Evolutionary conservation across 2,113 vertebrate species (phyloP), one percentile per base, ranked within the genome.

Genomic region (Gymnarchus niloticus): DNA sequence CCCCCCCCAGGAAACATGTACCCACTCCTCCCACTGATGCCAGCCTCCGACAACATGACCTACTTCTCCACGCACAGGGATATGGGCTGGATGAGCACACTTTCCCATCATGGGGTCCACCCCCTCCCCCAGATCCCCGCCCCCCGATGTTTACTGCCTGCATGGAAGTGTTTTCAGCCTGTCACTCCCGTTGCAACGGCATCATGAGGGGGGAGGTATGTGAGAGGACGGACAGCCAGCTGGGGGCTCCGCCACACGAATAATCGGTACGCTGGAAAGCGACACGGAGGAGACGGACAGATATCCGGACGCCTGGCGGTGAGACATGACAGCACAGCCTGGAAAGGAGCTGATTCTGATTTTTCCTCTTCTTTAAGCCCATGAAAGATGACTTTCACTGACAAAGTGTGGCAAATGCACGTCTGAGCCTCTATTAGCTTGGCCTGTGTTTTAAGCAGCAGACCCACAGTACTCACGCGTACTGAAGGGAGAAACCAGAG

Each of bases 11-110:
- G 61, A 49, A 25, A 69, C 5, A 69, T 8, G 76, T 7, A 0
- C 41, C 2, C n/a, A 7, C 17, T 6, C 49, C 77, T 28, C 85
- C 78, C 37, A 46, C 41, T 19, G 78, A 46, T 7, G 6, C 84
- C 76, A 59, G 25, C 28, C 76, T 54, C 84, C 21, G 37, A 82
- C 37, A 56, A 61, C 57, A 61, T 69, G 78, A 83, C 85, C 78
- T 56, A 86, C 21, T 48, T 41, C 87, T 28, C n/a, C 57, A 23
- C 49, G 46, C 61, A 73, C 25, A 7, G 19, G 59, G 59, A n/a
- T 17, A 17, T n/a, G 59, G n/a, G 7, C 21, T 17, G 59, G 59
- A n/a, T 7, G 19, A 54, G 48, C 80, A 82, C 25, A 82, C 7
- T 25, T 12, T 82, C 80, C 28, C 19, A 8, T 49, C 69, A 46